phyloP scores from a whole-genome alignment of 2,113 vertebrate species.

The Gymnorhina tibicen region DNA sequence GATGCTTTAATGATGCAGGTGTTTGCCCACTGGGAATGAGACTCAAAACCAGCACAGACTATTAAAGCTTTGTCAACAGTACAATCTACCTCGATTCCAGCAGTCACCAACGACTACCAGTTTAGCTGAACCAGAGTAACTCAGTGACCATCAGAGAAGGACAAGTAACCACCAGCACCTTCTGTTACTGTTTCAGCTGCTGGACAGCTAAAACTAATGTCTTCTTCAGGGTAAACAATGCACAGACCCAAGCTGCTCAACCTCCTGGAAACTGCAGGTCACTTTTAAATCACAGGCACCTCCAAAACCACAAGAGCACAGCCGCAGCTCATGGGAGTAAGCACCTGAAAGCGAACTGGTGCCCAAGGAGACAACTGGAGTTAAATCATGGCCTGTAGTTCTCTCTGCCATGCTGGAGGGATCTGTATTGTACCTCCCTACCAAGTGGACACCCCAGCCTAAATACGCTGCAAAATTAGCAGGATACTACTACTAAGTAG shows the following conservation, averaged over 20 bases:
- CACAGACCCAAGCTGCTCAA: not conserved
- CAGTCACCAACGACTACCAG: fast-evolving
- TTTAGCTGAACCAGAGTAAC: not conserved
- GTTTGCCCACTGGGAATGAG: not conserved
- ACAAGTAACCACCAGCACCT: not conserved
- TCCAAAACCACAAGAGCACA: not conserved
- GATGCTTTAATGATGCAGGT: not conserved
- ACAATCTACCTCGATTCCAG: not conserved
- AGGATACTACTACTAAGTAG: not conserved
- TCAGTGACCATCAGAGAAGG: not conserved
- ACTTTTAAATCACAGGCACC: not conserved
- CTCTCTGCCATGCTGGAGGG: not conserved
- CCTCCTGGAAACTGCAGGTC: not conserved
- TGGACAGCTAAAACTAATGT: not conserved
- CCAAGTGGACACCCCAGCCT: not conserved
- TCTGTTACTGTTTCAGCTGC: not conserved
- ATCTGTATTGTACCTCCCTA: not conserved
- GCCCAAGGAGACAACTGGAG: not conserved
- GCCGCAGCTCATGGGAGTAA: not conserved
- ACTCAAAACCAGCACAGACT: not conserved
- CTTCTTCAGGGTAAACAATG: fast-evolving
- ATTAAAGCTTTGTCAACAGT: not conserved
- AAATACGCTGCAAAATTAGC: not conserved
- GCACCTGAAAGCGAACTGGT: not conserved
- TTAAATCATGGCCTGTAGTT: not conserved